These are phyloP conservation scores for Sesia apiformis DNA, from an alignment of 2,888 invertebrate genomes.

Conservation along the genomic window DNA sequence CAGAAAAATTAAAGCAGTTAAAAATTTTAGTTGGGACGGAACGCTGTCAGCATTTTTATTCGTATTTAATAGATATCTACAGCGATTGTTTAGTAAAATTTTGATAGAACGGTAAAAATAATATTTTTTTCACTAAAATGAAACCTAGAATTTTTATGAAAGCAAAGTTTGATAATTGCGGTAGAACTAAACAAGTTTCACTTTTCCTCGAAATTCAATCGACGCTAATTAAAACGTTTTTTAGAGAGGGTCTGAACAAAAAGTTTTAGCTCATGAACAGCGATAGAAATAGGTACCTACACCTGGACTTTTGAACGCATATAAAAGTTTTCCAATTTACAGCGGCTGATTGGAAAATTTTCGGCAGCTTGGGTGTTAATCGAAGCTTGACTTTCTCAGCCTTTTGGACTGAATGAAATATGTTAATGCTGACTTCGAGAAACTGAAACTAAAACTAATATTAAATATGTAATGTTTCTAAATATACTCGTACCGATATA, in stretches of 20 bases:
- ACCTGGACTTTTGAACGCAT: slow-evolving; percentile 72
- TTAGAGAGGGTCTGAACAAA: slow-evolving; percentile 44
- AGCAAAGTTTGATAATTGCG: slow-evolving; percentile 7
- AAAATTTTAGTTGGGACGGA: no score
- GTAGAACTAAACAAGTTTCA: slow-evolving; percentile 17
- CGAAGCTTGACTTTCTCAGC: slow-evolving; percentile 59
- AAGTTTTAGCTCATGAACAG: slow-evolving; percentile 41
- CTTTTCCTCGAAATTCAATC: slow-evolving; percentile 22
- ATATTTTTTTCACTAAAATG: no score
- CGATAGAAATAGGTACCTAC: slow-evolving; percentile 64
- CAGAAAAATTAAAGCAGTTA: no score
- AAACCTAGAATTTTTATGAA: not conserved
- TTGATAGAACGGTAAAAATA: no score
- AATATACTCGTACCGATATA: no score
- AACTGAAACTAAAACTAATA: no score
- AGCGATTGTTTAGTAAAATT: no score
- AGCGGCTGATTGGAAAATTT: slow-evolving; percentile 71
- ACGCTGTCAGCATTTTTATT: no score
- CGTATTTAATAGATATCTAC: no score
- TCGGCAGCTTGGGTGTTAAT: slow-evolving; percentile 69
- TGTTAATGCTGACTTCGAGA: not conserved
- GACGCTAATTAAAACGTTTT: slow-evolving; percentile 52
- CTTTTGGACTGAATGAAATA: slow-evolving; percentile 51
- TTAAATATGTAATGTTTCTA: no score
- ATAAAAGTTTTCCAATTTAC: slow-evolving; percentile 75